Percentiles rank a stretch among this genome's conserved stretches.
These are phyloP conservation scores for Rhinolophus sinicus DNA, from an alignment of 2,113 vertebrate genomes.

Conservation along the genomic window DNA sequence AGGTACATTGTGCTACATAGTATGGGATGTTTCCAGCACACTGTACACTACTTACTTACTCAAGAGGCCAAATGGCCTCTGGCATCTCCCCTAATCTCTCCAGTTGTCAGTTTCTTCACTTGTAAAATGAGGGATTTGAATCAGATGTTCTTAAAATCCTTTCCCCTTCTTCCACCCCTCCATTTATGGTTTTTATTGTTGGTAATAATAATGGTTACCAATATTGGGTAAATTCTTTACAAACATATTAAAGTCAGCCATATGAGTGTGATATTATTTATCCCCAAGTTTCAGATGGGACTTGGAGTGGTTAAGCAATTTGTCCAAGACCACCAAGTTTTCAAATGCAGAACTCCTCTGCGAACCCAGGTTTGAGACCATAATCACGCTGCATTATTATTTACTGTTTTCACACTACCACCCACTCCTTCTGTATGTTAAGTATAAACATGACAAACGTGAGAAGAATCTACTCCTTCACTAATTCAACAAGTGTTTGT, in stretches of 20 bases:
- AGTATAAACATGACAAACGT: not conserved
- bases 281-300: not conserved
- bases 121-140: not conserved
- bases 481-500: not conserved
- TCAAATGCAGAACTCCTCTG: not conserved
- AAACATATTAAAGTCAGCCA: not conserved
- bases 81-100: not conserved
- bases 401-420: not conserved
- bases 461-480: not conserved
- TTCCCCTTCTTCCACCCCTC: not conserved
- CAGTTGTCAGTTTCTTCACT: not conserved
- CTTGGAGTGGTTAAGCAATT: not conserved
- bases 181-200: not conserved
- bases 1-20: not conserved
- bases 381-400: not conserved
- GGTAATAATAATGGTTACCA: not conserved
- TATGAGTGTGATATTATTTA: not conserved
- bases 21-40: rapidly evolving
- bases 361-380: not conserved
- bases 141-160: not conserved
- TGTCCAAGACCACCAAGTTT: not conserved
- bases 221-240: not conserved
- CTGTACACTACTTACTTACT: not conserved
- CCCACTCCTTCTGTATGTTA: not conserved
- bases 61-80: not conserved